A percentile compares a stretch with the other conserved stretches of the same genome.
Evolutionary conservation across 64 coral and sea anemone genomes (phyloP).

Genomic region (Porites lutea): DNA sequence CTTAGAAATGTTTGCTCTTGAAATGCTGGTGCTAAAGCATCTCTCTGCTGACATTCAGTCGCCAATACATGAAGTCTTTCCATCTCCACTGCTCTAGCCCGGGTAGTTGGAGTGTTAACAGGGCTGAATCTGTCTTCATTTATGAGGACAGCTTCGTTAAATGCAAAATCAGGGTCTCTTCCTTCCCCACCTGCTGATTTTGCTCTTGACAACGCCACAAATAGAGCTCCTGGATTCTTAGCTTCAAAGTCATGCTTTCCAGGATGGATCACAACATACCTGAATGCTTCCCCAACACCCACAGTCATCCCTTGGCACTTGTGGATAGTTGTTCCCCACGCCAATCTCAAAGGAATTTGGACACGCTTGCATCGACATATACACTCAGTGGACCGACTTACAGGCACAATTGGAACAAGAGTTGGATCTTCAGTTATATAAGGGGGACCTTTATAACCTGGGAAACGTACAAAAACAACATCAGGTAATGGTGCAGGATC

Average conservation of each 20-base stretch:
- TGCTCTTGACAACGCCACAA: too few species aligned
- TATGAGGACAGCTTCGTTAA: slow-evolving; percentile 39
- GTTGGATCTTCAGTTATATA: neutral
- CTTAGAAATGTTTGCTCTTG: slow-evolving; percentile 2
- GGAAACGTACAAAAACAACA: slow-evolving; percentile 33
- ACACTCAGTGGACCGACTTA: neutral
- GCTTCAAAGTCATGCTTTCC: slow-evolving; percentile 51
- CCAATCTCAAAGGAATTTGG: slow-evolving; percentile 47
- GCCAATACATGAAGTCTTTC: neutral
- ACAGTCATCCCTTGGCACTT: neutral
- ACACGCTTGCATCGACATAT: slow-evolving; percentile 26
- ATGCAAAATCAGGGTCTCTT: slow-evolving; percentile 40
- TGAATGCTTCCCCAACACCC: too few species aligned
- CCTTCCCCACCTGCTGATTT: too few species aligned
- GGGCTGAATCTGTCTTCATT: neutral
- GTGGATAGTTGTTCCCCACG: slow-evolving; percentile 47
- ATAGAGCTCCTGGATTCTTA: neutral
- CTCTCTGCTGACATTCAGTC: neutral
- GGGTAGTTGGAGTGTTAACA: slow-evolving; percentile 39
- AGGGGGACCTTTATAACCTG: slow-evolving; percentile 41
- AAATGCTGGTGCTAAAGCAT: slow-evolving; percentile 32
- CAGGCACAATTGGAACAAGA: slow-evolving; percentile 49
- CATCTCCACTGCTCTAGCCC: neutral
- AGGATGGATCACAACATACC: slow-evolving; percentile 1
- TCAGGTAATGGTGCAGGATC: neutral